Conservation (phyloP, 2,888 invertebrate species). For the Eucera pruinosa region DNA sequence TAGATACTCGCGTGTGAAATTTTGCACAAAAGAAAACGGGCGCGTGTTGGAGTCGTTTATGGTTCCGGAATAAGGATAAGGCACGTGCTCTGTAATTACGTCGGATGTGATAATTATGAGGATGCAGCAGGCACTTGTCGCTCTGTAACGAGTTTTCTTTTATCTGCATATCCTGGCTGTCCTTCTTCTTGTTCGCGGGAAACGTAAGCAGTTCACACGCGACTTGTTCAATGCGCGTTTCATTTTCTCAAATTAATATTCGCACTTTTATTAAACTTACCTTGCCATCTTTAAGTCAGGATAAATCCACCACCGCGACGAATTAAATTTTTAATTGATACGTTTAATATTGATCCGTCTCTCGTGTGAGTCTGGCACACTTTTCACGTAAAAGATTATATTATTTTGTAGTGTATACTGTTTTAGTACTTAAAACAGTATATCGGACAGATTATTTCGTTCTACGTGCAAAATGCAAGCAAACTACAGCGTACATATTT, state of each 20-base stretch:
- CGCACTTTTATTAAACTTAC: slow-evolving; percentile 52
- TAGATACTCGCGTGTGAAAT: background rate
- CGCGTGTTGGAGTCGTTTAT: slow-evolving; percentile 64
- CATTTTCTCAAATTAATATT: slow-evolving; percentile 66
- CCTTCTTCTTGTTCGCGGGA: slow-evolving; percentile 49
- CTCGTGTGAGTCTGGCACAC: too few relatives aligned
- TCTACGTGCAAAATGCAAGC: too few relatives aligned
- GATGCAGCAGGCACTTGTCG: slow-evolving; percentile 70
- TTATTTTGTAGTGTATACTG: too few relatives aligned
- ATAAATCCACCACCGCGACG: slow-evolving; percentile 36
- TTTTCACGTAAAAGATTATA: too few relatives aligned
- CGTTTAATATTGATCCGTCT: too few relatives aligned
- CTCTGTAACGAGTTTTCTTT: slow-evolving; percentile 74
- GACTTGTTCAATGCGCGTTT: slow-evolving; percentile 51
- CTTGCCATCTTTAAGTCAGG: slow-evolving; percentile 36
- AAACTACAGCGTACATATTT: too few relatives aligned
- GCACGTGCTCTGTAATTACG: slow-evolving; percentile 75
- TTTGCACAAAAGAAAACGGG: slow-evolving; percentile 62
- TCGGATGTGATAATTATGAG: slow-evolving; percentile 74
- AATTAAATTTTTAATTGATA: too few relatives aligned
- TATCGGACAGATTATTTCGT: too few relatives aligned
- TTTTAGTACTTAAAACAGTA: too few relatives aligned
- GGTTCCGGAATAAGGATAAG: slow-evolving; percentile 68
- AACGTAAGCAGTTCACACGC: slow-evolving; percentile 67
- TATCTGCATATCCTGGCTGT: slow-evolving; percentile 68